Base-by-base conservation (phyloP, 2,113 vertebrate species). In the Parotia lawesii region DNA sequence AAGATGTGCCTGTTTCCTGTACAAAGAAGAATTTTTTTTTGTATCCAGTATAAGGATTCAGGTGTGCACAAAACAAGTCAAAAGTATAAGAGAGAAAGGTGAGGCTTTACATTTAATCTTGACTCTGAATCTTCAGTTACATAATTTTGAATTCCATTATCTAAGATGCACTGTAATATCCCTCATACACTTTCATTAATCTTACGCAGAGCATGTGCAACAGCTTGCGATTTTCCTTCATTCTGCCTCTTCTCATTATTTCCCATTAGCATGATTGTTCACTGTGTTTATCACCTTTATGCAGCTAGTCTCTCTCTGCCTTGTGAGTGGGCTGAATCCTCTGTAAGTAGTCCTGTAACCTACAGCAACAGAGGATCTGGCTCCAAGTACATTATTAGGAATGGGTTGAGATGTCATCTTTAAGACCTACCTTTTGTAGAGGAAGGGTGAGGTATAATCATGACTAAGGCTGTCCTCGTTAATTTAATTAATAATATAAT, bases 241-340 rank as follows among this genome's bases (percentile, higher is more conserved):
- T 92, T 87, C 61, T 90, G 28, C 40, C 57, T 5, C 53, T 90
- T 88, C 40, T 89, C 40, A 51, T 86, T 74, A 60, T 86, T 94
- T 89, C 7, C 76, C 57, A 75, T 89, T 71, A 78, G 20, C 65
- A 69, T 42, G 57, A 51, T 75, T 92, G 71, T 92, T 82, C n/a
- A 25, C 35, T 67, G 13, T 56, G 88, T 92, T 90, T 74, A 44
- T 76, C 51, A 90, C 65, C 60, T 90, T 92, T 65, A 22, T 77
- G 56, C 45, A 69, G 24, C 75, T 67, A 67, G 37, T 77, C 28
- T 71, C 76, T 76, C 25, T 85, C 16, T 85, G 45, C 72, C 27
- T 82, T 65, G 50, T 83, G 85, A 75, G 82, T 81, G 83, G 90
- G 67, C 64, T 66, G 83, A 85, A 85, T 94, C n/a, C 78, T 88